Base-by-base conservation (phyloP, 2,888 invertebrate species). In the Glyphotaelius pellucidus region DNA sequence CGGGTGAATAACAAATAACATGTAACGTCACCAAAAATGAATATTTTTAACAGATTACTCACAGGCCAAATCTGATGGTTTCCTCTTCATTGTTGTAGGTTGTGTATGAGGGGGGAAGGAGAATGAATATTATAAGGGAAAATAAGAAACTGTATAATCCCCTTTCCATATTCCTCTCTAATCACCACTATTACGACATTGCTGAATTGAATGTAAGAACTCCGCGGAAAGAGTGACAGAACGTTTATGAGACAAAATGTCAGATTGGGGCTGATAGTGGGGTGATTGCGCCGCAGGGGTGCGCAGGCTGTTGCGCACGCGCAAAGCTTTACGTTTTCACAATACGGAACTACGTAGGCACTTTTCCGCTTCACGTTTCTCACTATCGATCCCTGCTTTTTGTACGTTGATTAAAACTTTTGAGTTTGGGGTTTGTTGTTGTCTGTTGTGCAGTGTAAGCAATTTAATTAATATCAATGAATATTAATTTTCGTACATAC, bases 51-150 rank as follows among this genome's bases (percentile, higher is more conserved):
- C 31, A 31, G n/a, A 47, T 42, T 85, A 92, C 92, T 93, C 79
- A 93, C 93, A 92, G 91, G 14, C 87, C 91, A 89, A 90, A 92
- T 80, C 92, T 93, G 92, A 93, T 93, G 47, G 84, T 90, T 90
- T 93, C 93, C 90, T 93, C 93, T 15, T 92, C 91, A 25, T 92
- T 92, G 86, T 91, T 86, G 86, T 92, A 90, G 9, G 90, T 38
- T 32, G 92, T 88, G 80, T 80, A 84, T 15, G 80, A 15, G 19
- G 88, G 25, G 30, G 93, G 92, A 81, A 90, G 90, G 25, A 90
- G 67, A 31, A 90, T 90, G 67, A 90, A 89, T 30, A 92, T 79
- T 12, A 47, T 84, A 9, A 93, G 30, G 35, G 88, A 90, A 90
- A 90, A 89, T 80, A 92, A 87, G 32, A 92, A 47, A 80, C 90